Base-by-base conservation (phyloP, 2,797 vertebrate species). In the Girardinus metallicus region DNA sequence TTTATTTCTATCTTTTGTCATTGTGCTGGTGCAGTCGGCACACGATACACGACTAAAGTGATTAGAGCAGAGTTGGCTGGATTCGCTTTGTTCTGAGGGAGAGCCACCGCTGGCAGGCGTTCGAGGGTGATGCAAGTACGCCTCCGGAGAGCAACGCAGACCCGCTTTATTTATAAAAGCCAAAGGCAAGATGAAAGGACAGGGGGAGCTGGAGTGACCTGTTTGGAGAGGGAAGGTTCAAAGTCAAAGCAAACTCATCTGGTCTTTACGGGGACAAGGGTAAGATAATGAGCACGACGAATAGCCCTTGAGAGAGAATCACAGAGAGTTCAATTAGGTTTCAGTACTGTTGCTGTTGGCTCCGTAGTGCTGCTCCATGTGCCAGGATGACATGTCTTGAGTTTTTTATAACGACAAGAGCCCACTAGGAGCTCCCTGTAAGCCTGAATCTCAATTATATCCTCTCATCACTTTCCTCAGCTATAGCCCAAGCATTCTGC, bases 111-210 rank as follows among this genome's bases (percentile, higher is more conserved):
- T 80, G 88, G 80, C 88, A 89, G 85, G 88, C 83, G 86, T 90
- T 91, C 83, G 90, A 90, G 88, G 64, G 86, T 93, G 90, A 93
- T 89, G 92, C 90, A 91, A 93, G 79, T 1, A 44, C 26, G 64
- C 92, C 93, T 89, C 90, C 21, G 77, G 90, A 89, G 90, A 82
- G 79, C 76, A 73, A 74, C 70, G 51, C 85, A 74, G 87, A 74
- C 81, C 78, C 12, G 85, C 86, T 92, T 68, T 92, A 90, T 90
- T 93, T 92, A 84, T 87, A 44, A 92, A 89, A 93, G 89, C 83
- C 83, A 86, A 90, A 87, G 88, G 83, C 84, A 94, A 90, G 93
- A 94, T 95, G 86, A 94, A 93, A 94, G 91, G 88, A 87, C 91
- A 84, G 79, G 78, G 82, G 83, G 74, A 89, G 88, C 87, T 79